These are phyloP conservation scores for Montipora cactus DNA, from an alignment of 64 coral and sea anemone species.

Conservation along the genomic window DNA sequence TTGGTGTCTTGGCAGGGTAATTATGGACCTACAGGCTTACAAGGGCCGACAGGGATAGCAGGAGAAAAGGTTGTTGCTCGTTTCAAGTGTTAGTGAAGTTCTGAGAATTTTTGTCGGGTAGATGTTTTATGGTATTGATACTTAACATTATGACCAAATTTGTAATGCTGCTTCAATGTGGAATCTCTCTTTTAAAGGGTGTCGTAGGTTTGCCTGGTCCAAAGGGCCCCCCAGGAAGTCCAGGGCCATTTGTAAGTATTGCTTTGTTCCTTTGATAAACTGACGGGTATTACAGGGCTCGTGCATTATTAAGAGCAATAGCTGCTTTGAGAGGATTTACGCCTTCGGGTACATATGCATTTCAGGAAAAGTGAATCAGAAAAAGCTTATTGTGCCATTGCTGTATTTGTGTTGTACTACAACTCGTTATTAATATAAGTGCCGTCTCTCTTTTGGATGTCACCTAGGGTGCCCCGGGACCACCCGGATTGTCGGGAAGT, in stretches of 20 bases:
- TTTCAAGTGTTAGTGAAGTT: neutral
- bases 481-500: slow-evolving; percentile 3
- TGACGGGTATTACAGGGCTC: no score
- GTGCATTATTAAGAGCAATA: no score
- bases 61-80: slow-evolving; percentile 27
- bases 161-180: neutral
- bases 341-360: no score
- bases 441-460: neutral
- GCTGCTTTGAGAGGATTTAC: no score
- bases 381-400: neutral
- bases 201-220: slow-evolving; percentile 37
- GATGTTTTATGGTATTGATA: no score
- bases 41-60: neutral
- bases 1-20: neutral
- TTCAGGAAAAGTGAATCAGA: no score
- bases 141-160: no score
- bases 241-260: slow-evolving; percentile 58
- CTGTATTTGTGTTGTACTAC: neutral
- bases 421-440: neutral
- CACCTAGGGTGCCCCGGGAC: slow-evolving; percentile 23
- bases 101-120: no score
- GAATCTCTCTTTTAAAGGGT: slow-evolving; percentile 29
- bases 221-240: slow-evolving; percentile 50
- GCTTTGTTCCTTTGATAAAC: neutral
- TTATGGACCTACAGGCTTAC: neutral